A percentile compares a stretch with the other conserved stretches of the same genome.
Conservation (phyloP, 2,113 vertebrate species). For the Rissa tridactyla region DNA sequence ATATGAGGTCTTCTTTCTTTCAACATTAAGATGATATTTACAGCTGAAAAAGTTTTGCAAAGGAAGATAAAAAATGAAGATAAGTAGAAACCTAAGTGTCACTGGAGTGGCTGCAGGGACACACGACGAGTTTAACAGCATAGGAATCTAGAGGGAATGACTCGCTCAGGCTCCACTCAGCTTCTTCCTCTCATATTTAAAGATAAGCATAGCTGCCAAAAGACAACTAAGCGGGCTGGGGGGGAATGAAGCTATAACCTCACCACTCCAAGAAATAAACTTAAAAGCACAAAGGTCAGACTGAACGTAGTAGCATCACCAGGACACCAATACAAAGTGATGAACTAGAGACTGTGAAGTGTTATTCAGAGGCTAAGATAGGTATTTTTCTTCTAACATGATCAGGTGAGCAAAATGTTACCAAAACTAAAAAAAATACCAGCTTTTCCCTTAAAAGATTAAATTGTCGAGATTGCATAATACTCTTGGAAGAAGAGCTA, state of each 20-base stretch:
- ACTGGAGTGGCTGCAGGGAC: background rate
- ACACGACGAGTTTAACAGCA: rapidly evolving
- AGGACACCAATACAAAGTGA: background rate
- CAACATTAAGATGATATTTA: background rate
- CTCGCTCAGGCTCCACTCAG: background rate
- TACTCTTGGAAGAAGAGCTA: background rate
- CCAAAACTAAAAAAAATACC: background rate
- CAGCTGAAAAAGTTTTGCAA: background rate
- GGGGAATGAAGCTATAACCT: background rate
- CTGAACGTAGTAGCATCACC: background rate
- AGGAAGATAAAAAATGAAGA: background rate
- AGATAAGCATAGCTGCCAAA: background rate
- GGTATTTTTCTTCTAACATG: background rate
- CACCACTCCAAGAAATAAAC: background rate
- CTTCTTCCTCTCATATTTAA: background rate
- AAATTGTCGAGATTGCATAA: background rate
- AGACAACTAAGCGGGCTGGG: background rate
- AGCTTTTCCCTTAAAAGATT: background rate
- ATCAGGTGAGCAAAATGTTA: background rate
- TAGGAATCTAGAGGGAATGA: background rate
- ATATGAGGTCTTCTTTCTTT: background rate
- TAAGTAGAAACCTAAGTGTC: background rate
- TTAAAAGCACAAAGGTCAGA: background rate
- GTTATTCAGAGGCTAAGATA: background rate
- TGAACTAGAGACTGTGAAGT: background rate